phyloP scores from a whole-genome alignment of 2,888 invertebrate species.

The Carterocephalus palaemon region DNA sequence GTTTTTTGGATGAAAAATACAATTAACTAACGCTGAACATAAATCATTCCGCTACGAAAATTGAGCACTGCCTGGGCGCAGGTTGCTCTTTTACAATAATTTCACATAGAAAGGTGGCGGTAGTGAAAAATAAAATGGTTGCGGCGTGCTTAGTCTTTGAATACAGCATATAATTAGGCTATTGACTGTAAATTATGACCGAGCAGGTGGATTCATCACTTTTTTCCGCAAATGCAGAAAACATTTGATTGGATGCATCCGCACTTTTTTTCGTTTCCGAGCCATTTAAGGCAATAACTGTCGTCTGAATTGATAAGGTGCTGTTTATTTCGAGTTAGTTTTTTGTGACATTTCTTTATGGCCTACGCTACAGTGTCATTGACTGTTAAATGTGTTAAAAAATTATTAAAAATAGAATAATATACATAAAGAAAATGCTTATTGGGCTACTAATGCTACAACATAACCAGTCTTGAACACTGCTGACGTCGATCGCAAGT shows the following conservation, averaged over 20 bases:
- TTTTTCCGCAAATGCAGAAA: constrained; percentile 18
- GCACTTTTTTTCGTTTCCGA: constrained; percentile 10
- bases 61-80: constrained; percentile 55
- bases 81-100: constrained; percentile 70
- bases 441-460: constrained; percentile 7
- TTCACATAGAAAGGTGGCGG: constrained; percentile 55
- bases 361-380: neutral
- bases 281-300: constrained; percentile 25
- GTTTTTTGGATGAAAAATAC: constrained; percentile 74
- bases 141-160: constrained; percentile 42
- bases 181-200: constrained; percentile 40
- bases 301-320: constrained; percentile 28
- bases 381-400: neutral
- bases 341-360: constrained; percentile 2
- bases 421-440: no score
- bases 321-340: constrained; percentile 7
- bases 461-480: neutral
- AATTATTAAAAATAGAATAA: neutral
- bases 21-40: constrained; percentile 70
- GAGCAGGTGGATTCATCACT: constrained; percentile 19
- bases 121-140: constrained; percentile 44
- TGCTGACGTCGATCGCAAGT: constrained; percentile 38
- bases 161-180: constrained; percentile 54
- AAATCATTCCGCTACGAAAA: constrained; percentile 65
- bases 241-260: constrained; percentile 22